A percentile compares a stretch with the other conserved stretches of the same genome.
Evolutionary conservation across 2,113 vertebrate genomes (phyloP).

Genomic region (Danio rerio): DNA sequence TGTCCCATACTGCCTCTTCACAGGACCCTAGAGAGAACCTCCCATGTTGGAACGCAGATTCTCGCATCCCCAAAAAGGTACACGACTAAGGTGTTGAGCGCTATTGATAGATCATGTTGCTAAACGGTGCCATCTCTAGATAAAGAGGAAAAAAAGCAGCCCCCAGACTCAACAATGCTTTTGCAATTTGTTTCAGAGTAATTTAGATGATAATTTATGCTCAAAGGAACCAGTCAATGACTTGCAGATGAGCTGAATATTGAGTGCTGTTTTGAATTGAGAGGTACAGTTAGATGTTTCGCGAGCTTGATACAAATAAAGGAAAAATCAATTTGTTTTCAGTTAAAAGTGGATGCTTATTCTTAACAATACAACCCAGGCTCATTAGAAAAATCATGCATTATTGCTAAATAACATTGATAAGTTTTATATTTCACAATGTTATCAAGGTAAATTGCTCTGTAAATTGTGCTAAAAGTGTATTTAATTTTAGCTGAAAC

Average conservation of each 20-base stretch:
- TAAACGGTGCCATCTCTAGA: not conserved
- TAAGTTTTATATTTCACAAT: not conserved
- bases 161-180: not conserved
- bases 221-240: not conserved
- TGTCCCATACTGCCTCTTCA: constrained; percentile 56
- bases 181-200: not conserved
- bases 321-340: not conserved
- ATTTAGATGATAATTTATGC: constrained; percentile 4
- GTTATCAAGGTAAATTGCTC: not conserved
- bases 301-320: not conserved
- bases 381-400: not conserved
- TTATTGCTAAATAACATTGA: not conserved
- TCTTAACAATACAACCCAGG: not conserved
- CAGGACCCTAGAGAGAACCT: constrained; percentile 62
- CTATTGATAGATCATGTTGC: not conserved
- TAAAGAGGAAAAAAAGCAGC: not conserved
- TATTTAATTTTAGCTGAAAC: no score
- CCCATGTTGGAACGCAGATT: constrained; percentile 57
- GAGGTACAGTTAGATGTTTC: not conserved
- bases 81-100: constrained; percentile 35
- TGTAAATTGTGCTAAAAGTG: not conserved
- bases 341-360: not conserved
- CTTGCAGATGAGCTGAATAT: not conserved
- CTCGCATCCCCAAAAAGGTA: constrained; percentile 62
- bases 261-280: not conserved